Conservation (phyloP, 2,797 vertebrate species). For the Sebastes minor region DNA sequence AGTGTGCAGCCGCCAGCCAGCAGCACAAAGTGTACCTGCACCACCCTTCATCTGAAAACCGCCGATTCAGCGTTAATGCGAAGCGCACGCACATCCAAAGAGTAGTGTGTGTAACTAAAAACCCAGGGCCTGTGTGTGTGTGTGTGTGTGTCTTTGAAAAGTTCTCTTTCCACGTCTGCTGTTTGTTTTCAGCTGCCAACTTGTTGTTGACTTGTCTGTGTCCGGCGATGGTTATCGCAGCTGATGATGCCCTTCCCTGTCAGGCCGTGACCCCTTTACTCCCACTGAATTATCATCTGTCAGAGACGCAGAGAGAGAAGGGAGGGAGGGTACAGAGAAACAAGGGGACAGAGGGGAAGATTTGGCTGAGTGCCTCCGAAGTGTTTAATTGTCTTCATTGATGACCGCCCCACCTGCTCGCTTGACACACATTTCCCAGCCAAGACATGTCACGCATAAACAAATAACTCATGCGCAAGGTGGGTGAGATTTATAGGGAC, state of each 20-base stretch:
- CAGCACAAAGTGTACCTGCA: conserved; percentile 47
- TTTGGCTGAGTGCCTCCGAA: conserved; percentile 77
- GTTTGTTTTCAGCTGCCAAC: conserved; percentile 64
- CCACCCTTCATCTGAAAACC: conserved; percentile 21
- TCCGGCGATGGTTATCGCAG: conserved; percentile 70
- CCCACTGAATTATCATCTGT: conserved; percentile 75
- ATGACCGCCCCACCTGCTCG: conserved; percentile 80
- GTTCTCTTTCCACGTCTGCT: conserved; percentile 51
- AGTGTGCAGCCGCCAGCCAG: conserved; percentile 23
- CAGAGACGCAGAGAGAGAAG: conserved; percentile 32
- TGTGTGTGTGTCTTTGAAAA: conserved; percentile 65
- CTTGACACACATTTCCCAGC: conserved; percentile 74
- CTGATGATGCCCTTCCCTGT: conserved; percentile 76
- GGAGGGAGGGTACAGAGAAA: conserved; percentile 21
- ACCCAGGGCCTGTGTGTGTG: not conserved
- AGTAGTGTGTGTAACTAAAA: conserved; percentile 17
- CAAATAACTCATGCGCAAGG: conserved; percentile 65
- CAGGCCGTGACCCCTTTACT: conserved; percentile 68
- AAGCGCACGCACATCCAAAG: not conserved
- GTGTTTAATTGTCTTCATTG: conserved; percentile 84
- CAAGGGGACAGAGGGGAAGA: conserved; percentile 68
- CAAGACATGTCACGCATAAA: conserved; percentile 74
- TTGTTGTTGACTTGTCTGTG: conserved; percentile 69
- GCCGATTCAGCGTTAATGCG: conserved; percentile 44
- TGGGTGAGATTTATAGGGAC: conserved; percentile 41